Conservation (phyloP, 2,113 vertebrate genomes). For the Trachemys scripta region DNA sequence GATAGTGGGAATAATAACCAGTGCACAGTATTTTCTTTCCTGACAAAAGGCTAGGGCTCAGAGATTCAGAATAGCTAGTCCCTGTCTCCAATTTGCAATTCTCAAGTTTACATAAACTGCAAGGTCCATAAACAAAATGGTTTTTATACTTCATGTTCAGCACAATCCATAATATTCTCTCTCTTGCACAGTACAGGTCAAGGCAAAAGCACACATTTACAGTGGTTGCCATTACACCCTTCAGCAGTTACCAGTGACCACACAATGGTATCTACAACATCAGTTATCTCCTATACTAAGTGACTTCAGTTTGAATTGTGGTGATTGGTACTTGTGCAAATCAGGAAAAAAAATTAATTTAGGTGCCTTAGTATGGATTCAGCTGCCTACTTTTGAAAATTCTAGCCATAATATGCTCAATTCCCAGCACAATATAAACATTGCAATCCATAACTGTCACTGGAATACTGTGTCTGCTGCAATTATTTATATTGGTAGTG, state of each 20-base stretch:
- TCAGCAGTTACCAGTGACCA: neutral
- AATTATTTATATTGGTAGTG: neutral
- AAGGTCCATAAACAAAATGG: neutral
- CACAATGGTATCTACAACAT: neutral
- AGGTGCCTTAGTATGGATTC: neutral
- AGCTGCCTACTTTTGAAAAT: neutral
- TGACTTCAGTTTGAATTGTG: neutral
- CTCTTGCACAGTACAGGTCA: neutral
- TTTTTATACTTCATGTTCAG: neutral
- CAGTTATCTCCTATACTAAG: neutral
- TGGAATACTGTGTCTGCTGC: neutral
- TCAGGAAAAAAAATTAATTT: neutral
- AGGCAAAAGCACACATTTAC: neutral
- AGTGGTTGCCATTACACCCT: neutral
- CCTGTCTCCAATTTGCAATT: neutral
- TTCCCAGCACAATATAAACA: neutral
- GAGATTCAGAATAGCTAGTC: neutral
- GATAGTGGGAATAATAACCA: neutral
- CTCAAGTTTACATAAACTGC: neutral
- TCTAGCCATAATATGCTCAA: neutral
- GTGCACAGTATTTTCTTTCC: neutral
- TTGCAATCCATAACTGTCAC: neutral
- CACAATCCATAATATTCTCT: fast-evolving
- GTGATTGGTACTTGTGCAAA: neutral
- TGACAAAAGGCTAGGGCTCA: neutral